phyloP scores from a whole-genome alignment of 2,797 vertebrate species.

The Cottoperca gobio region DNA sequence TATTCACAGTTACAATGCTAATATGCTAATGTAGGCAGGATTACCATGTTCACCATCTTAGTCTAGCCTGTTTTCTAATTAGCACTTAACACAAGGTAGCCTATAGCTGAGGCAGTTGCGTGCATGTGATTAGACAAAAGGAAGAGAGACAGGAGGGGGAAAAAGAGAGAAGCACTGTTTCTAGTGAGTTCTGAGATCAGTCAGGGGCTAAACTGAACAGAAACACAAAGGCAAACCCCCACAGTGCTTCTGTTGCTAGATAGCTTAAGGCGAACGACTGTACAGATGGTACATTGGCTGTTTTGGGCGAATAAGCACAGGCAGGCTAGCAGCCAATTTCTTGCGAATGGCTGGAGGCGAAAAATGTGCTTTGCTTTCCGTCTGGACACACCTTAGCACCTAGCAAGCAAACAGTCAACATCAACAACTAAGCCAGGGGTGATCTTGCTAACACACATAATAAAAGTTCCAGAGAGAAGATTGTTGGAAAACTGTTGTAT shows the following conservation, averaged over 20 bases:
- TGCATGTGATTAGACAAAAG: not conserved
- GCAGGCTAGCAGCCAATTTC: not conserved
- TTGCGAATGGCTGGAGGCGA: not conserved
- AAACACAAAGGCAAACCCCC: not conserved
- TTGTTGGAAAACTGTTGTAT: not conserved
- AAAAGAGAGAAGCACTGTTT: not conserved
- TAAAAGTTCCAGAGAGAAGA: not conserved
- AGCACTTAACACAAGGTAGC: too few relatives aligned
- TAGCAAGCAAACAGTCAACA: not conserved
- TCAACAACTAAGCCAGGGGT: not conserved
- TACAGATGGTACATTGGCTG: not conserved
- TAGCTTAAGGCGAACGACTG: not conserved
- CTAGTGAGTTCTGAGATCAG: not conserved
- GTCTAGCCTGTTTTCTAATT: not conserved
- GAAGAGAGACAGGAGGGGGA: not conserved
- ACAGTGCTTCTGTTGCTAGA: not conserved
- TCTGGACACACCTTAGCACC: constrained; percentile 10
- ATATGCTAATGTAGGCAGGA: not conserved
- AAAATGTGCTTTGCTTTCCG: not conserved
- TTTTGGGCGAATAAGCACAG: not conserved
- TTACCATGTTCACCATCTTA: not conserved
- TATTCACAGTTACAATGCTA: not conserved
- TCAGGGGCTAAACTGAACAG: constrained; percentile 3
- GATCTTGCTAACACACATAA: not conserved
- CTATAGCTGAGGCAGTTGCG: not conserved